These are phyloP conservation scores for Hirtodrosophila duncani DNA, from an alignment of 2,888 invertebrate species.

Conservation along the genomic window DNA sequence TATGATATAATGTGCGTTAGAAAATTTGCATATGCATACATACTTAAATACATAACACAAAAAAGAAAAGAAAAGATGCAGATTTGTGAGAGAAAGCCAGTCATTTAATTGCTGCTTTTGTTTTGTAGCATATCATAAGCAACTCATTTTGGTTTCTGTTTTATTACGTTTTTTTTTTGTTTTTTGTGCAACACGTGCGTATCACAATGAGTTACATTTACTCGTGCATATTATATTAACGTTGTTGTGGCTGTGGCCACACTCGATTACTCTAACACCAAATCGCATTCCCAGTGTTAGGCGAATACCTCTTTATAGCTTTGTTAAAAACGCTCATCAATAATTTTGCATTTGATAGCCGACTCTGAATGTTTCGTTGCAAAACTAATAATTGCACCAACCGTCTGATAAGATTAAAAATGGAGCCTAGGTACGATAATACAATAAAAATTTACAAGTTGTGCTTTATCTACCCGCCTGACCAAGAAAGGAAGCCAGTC, in stretches of 20 bases:
- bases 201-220: conserved; percentile 21
- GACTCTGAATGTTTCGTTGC: too few species aligned
- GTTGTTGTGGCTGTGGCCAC: conserved; percentile 7
- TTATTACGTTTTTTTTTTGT: conserved; percentile 3
- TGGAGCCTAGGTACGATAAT: too few species aligned
- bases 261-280: conserved; percentile 1
- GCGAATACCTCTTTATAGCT: too few species aligned
- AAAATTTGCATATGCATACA: conserved; percentile 63
- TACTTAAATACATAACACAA: too few species aligned
- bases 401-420: too few species aligned
- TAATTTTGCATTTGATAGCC: too few species aligned
- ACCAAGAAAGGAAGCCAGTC: too few species aligned
- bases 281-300: neutral
- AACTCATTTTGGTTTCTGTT: conserved; percentile 21
- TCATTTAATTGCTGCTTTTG: conserved; percentile 61
- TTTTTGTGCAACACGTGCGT: conserved; percentile 25
- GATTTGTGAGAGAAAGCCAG: conserved; percentile 47
- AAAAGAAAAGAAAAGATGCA: conserved; percentile 45
- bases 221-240: conserved; percentile 1
- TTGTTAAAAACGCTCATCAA: too few species aligned
- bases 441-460: too few species aligned
- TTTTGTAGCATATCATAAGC: conserved; percentile 50
- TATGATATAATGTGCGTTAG: conserved; percentile 8
- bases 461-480: too few species aligned
- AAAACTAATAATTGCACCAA: too few species aligned